These are phyloP conservation scores for Turritopsis dohrnii DNA, from an alignment of 30 jellyfish, hydroid and myxozoan species.

Conservation along the genomic window DNA sequence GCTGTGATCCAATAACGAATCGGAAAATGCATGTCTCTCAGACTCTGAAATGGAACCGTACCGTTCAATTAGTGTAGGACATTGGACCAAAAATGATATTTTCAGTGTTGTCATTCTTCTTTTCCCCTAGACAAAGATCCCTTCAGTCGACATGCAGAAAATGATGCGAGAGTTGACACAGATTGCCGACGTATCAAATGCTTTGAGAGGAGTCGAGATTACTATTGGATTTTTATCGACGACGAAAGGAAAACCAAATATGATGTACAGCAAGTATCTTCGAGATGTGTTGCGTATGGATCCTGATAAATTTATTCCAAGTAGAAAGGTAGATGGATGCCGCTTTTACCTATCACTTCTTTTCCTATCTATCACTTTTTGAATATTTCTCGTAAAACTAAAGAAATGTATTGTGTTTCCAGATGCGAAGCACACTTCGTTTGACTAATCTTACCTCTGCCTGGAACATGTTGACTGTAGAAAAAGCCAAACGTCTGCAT, in stretches of 20 bases:
- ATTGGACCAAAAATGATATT: too few species aligned
- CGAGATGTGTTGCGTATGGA: constrained; percentile 48
- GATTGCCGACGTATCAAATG: constrained; percentile 49
- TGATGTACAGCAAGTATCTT: constrained; percentile 39
- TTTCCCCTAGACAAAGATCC: constrained; percentile 34
- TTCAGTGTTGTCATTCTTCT: too few species aligned
- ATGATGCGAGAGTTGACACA: constrained; percentile 48
- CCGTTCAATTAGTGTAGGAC: too few species aligned
- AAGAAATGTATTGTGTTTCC: neutral
- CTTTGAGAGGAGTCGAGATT: constrained; percentile 58
- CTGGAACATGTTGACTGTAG: constrained; percentile 57
- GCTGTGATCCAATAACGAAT: too few species aligned
- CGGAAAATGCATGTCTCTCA: too few species aligned
- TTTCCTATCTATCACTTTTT: too few species aligned
- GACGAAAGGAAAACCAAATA: constrained; percentile 45
- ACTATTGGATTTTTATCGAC: constrained; percentile 52
- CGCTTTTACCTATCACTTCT: neutral
- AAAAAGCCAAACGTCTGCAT: constrained; percentile 38
- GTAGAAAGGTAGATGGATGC: constrained; percentile 46
- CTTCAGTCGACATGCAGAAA: constrained; percentile 31
- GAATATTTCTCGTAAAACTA: neutral
- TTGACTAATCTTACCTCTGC: constrained; percentile 47
- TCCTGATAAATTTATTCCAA: constrained; percentile 20
- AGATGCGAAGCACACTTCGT: constrained; percentile 59
- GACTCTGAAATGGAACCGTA: too few species aligned